These are phyloP conservation scores for Zootermopsis nevadensis DNA, from an alignment of 2,888 invertebrate genomes.

Conservation along the genomic window DNA sequence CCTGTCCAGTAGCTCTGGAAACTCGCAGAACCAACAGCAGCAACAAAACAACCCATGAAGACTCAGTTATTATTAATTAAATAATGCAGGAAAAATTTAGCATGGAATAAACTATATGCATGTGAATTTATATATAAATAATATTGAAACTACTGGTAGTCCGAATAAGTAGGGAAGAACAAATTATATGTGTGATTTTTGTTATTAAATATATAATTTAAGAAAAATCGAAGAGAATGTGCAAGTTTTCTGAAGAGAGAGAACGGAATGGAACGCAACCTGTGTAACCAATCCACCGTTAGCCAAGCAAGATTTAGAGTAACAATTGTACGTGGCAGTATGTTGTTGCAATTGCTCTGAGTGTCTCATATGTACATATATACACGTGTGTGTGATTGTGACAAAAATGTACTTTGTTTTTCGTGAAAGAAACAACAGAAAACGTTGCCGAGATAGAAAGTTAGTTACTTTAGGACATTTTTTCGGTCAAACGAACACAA, in stretches of 20 bases:
- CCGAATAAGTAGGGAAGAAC: slow-evolving; percentile 40
- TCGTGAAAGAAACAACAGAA: slow-evolving; percentile 24
- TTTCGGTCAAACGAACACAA: slow-evolving; percentile 17
- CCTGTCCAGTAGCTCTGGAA: slow-evolving; percentile 61
- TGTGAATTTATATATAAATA: slow-evolving; percentile 50
- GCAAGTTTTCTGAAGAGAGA: slow-evolving; percentile 38
- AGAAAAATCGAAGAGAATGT: slow-evolving; percentile 34
- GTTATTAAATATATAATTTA: slow-evolving; percentile 44
- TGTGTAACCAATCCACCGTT: slow-evolving; percentile 37
- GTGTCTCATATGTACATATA: slow-evolving; percentile 45
- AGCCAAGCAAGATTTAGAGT: slow-evolving; percentile 34
- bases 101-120: slow-evolving; percentile 45
- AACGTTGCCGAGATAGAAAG: slow-evolving; percentile 30
- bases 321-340: slow-evolving; percentile 43
- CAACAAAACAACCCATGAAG: slow-evolving; percentile 49
- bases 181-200: slow-evolving; percentile 49
- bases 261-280: slow-evolving; percentile 31
- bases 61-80: slow-evolving; percentile 43
- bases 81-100: slow-evolving; percentile 42
- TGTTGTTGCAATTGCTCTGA: slow-evolving; percentile 45
- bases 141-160: slow-evolving; percentile 43
- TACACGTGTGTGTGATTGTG: slow-evolving; percentile 47
- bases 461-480: slow-evolving; percentile 23
- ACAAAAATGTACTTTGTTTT: slow-evolving; percentile 34
- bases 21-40: slow-evolving; percentile 51